phyloP scores from a whole-genome alignment of 2,888 invertebrate species.

The Glaucopsyche alexis region DNA sequence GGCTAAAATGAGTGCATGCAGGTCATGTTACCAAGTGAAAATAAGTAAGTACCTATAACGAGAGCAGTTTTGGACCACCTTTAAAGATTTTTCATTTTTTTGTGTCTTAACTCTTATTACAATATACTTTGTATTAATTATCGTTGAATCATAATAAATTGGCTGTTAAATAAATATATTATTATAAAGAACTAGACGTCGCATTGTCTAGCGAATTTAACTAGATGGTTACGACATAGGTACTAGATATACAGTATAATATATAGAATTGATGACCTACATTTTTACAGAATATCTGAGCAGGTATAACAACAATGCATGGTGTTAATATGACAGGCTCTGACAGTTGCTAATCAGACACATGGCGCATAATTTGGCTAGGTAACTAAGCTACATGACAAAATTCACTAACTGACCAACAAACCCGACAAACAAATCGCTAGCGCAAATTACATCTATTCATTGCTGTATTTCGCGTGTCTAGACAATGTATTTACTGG shows the following conservation, averaged over 20 bases:
- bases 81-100: neutral
- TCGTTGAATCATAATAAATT: too few species aligned
- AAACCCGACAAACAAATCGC: neutral
- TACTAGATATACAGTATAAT: too few species aligned
- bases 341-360: neutral
- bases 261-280: neutral
- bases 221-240: too few species aligned
- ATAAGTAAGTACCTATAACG: too few species aligned
- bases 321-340: neutral
- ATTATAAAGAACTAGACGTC: too few species aligned
- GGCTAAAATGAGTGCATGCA: neutral
- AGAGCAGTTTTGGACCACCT: neutral
- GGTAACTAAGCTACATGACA: neutral
- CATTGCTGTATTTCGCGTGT: neutral
- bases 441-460: neutral
- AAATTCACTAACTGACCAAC: neutral
- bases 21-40: neutral
- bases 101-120: too few species aligned
- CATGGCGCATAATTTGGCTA: conserved; percentile 7
- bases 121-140: too few species aligned
- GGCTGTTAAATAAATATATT: too few species aligned
- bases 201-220: too few species aligned
- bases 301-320: neutral
- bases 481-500: too few species aligned
- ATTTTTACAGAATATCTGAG: neutral